Percentiles rank a stretch among this genome's conserved stretches.
These are phyloP conservation scores for Eupithecia dodoneata DNA, from an alignment of 2,888 invertebrate species.

Conservation along the genomic window DNA sequence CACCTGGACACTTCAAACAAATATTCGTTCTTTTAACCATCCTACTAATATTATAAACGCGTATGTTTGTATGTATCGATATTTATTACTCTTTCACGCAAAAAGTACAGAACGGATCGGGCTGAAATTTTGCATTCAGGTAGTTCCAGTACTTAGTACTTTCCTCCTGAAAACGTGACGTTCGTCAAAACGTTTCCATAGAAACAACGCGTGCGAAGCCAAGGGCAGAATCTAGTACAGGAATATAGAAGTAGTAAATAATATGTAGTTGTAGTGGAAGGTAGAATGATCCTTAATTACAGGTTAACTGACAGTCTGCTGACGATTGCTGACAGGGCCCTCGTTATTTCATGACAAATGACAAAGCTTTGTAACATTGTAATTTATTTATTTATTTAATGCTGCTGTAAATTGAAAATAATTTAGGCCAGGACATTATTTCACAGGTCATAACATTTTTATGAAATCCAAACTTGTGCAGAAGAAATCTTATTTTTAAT, in stretches of 20 bases:
- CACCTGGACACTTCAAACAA: constrained; percentile 9
- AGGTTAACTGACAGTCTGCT: constrained; percentile 2
- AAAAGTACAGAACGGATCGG: too few species aligned
- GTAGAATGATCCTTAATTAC: not conserved
- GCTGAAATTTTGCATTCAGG: too few species aligned
- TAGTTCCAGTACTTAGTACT: too few species aligned
- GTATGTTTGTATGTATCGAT: too few species aligned
- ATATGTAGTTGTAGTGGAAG: not conserved
- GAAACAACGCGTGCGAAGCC: too few species aligned
- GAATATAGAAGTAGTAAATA: not conserved
- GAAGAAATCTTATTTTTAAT: not conserved
- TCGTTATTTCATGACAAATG: constrained; percentile 1
- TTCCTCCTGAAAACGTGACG: too few species aligned
- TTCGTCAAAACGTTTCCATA: too few species aligned
- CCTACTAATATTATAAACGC: too few species aligned
- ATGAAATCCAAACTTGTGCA: not conserved
- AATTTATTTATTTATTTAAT: too few species aligned
- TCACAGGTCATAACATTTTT: not conserved
- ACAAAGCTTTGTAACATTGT: not conserved
- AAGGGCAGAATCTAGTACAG: too few species aligned
- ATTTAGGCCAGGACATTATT: not conserved
- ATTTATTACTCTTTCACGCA: too few species aligned
- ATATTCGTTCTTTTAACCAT: not conserved
- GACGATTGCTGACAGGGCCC: not conserved
- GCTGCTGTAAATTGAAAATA: not conserved